Percentiles rank a stretch among this genome's conserved stretches.
Conservation (phyloP, 2,797 vertebrate genomes). For the Rachycentron canadum region DNA sequence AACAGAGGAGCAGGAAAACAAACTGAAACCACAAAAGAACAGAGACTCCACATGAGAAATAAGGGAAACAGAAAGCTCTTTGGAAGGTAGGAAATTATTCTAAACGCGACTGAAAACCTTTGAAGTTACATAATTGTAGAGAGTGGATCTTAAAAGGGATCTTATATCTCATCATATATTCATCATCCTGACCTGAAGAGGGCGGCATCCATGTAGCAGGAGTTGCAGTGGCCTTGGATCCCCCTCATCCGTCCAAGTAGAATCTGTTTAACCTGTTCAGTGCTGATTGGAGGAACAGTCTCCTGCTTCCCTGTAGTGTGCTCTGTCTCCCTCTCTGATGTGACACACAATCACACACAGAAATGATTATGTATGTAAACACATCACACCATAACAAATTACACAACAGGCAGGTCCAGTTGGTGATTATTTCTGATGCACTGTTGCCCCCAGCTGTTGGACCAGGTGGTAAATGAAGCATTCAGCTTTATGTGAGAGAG, state of each 20-base stretch:
- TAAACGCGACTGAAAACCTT: too few species aligned
- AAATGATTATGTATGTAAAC: background rate
- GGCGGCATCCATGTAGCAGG: slow-evolving; percentile 94
- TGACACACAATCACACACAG: background rate
- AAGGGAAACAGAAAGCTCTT: too few species aligned
- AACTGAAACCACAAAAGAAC: slow-evolving; percentile 73
- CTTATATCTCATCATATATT: background rate
- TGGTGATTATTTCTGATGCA: background rate
- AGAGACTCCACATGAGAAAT: background rate
- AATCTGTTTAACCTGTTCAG: slow-evolving; percentile 77
- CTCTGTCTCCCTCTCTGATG: slow-evolving; percentile 59
- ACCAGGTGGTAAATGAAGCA: background rate
- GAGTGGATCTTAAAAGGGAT: background rate
- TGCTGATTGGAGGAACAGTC: slow-evolving; percentile 82
- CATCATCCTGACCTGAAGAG: slow-evolving; percentile 89
- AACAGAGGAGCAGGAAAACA: slow-evolving; percentile 92
- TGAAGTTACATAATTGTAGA: too few species aligned
- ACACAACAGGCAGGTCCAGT: background rate
- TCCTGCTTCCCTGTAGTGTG: slow-evolving; percentile 32
- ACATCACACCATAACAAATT: background rate
- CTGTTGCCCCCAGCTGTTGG: slow-evolving; percentile 3
- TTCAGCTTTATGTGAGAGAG: background rate
- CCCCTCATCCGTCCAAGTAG: slow-evolving; percentile 89
- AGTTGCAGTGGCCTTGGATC: slow-evolving; percentile 94
- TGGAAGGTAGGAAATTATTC: background rate